These are phyloP conservation scores for Miltochrista miniata DNA, from an alignment of 2,888 invertebrate species.

Conservation along the genomic window DNA sequence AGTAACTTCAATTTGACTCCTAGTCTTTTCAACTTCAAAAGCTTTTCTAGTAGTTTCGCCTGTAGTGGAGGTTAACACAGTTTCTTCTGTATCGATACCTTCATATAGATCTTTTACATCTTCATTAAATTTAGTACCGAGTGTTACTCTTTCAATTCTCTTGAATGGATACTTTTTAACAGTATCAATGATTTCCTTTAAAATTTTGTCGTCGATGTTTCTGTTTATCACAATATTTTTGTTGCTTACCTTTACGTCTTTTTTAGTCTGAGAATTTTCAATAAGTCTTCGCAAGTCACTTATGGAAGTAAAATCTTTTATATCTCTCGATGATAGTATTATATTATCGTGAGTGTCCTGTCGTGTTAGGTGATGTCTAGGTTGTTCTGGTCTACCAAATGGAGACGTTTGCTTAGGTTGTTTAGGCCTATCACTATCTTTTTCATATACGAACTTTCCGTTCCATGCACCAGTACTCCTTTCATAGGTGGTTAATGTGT, in stretches of 20 bases:
- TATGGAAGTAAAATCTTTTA: conserved; percentile 78
- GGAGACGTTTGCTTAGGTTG: conserved; percentile 72
- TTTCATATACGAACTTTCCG: conserved; percentile 82
- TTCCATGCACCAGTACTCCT: conserved; percentile 82
- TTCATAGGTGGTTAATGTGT: conserved; percentile 72
- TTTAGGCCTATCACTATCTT: conserved; percentile 70
- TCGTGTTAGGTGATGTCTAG: conserved; percentile 71
- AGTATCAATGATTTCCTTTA: conserved; percentile 78
- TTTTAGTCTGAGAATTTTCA: conserved; percentile 68
- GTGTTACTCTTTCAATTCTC: conserved; percentile 79
- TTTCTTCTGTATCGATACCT: conserved; percentile 72
- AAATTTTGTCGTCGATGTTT: conserved; percentile 72
- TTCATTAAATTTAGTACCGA: conserved; percentile 83
- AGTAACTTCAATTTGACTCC: conserved; percentile 79
- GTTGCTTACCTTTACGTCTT: conserved; percentile 74
- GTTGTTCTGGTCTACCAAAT: conserved; percentile 69
- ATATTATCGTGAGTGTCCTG: conserved; percentile 80
- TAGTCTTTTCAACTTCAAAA: conserved; percentile 75
- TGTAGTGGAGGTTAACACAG: conserved; percentile 60
- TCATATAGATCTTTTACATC: conserved; percentile 83
- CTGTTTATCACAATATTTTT: conserved; percentile 77
- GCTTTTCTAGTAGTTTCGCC: conserved; percentile 72
- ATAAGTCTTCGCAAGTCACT: conserved; percentile 76
- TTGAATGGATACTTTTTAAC: conserved; percentile 80
- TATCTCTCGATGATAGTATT: conserved; percentile 75